Conservation (phyloP, 2,797 vertebrate species). For the Philypnodon macrostomus region DNA sequence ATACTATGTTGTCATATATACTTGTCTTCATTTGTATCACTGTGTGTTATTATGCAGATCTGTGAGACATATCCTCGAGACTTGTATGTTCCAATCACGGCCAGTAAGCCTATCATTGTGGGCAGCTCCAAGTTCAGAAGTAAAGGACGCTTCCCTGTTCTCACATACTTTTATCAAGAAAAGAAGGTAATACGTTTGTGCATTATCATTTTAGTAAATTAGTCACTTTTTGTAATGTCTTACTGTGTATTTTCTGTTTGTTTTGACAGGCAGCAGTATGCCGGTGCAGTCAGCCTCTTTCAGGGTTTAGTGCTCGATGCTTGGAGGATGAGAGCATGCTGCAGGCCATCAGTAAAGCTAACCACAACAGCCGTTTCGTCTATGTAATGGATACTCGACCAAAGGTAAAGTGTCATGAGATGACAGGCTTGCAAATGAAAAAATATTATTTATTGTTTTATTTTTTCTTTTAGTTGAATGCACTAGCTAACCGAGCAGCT, state of each 20-base stretch:
- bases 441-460: neutral
- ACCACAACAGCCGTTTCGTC: slow-evolving; percentile 88
- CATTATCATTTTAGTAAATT: neutral
- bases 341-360: slow-evolving; percentile 94
- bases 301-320: slow-evolving; percentile 95
- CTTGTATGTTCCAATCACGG: slow-evolving; percentile 89
- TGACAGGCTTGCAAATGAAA: neutral
- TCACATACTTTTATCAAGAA: slow-evolving; percentile 93
- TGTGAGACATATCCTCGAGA: slow-evolving; percentile 96
- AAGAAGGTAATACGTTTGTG: slow-evolving; percentile 82
- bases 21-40: too few relatives aligned
- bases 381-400: slow-evolving; percentile 97
- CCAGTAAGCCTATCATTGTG: slow-evolving; percentile 94
- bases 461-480: slow-evolving; percentile 82
- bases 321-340: slow-evolving; percentile 95
- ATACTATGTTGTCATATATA: too few relatives aligned
- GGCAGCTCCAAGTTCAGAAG: slow-evolving; percentile 98
- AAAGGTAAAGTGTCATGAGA: slow-evolving; percentile 75
- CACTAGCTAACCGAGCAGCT: slow-evolving; percentile 95
- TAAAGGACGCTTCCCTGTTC: slow-evolving; percentile 98
- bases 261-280: slow-evolving; percentile 89
- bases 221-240: neutral
- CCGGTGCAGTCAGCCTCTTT: slow-evolving; percentile 95
- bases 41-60: slow-evolving; percentile 72
- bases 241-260: slow-evolving; percentile 1